Evolutionary conservation across 2,113 vertebrate genomes (phyloP).

Genomic region (Malaclemys terrapin): DNA sequence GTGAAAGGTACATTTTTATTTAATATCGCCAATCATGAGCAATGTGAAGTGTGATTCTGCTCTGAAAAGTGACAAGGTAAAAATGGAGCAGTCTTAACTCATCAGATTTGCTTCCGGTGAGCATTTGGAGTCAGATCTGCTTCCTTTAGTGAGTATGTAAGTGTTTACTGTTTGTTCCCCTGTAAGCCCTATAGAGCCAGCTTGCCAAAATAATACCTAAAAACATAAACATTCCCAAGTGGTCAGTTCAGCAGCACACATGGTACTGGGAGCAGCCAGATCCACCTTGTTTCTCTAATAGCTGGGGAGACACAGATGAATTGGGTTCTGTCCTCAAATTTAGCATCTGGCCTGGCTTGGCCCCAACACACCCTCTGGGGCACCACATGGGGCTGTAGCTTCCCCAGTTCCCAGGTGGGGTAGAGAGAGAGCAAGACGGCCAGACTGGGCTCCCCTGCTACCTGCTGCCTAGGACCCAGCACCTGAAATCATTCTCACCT

Average conservation of each 20-base stretch:
- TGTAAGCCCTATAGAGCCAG: neutral
- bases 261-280: neutral
- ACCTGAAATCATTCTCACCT: neutral
- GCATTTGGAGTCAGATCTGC: neutral
- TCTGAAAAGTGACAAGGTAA: rapidly evolving
- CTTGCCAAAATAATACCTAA: neutral
- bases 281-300: neutral
- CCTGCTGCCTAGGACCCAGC: neutral
- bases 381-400: neutral
- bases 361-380: neutral
- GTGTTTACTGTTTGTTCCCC: neutral
- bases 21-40: rapidly evolving
- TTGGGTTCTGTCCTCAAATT: neutral
- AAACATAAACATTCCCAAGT: neutral
- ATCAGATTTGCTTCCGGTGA: neutral
- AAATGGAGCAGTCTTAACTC: rapidly evolving
- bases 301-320: neutral
- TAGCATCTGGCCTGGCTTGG: neutral
- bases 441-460: neutral
- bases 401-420: neutral
- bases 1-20: neutral
- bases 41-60: rapidly evolving
- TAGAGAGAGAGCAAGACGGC: neutral
- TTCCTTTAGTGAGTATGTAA: neutral
- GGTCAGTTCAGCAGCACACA: neutral